Percentiles rank a stretch among this genome's conserved stretches.
phyloP scores from a whole-genome alignment of 2,113 vertebrate species.

The Caranx ignobilis region DNA sequence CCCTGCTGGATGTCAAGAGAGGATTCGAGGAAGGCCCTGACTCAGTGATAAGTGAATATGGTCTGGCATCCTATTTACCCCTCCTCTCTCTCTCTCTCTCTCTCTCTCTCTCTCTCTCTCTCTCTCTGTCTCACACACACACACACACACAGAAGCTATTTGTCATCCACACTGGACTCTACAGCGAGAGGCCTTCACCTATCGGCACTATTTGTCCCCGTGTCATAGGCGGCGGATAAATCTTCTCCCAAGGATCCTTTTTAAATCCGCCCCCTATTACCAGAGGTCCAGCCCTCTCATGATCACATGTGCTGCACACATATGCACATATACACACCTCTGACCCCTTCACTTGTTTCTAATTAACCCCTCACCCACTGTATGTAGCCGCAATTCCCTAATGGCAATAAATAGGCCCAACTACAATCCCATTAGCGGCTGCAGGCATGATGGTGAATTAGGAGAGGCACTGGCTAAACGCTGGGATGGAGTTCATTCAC shows the following conservation, averaged over 20 bases:
- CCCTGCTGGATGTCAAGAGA: slow-evolving; percentile 86
- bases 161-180: slow-evolving; percentile 78
- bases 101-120: slow-evolving; percentile 6
- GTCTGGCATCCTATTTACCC: slow-evolving; percentile 91
- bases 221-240: slow-evolving; percentile 95
- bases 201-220: slow-evolving; percentile 93
- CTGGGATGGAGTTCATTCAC: slow-evolving; percentile 25
- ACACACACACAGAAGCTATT: slow-evolving; percentile 58
- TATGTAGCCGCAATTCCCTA: slow-evolving; percentile 83
- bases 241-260: slow-evolving; percentile 90
- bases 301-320: slow-evolving; percentile 82
- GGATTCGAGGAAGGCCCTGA: slow-evolving; percentile 59
- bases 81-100: slow-evolving; percentile 81
- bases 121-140: slow-evolving; percentile 6
- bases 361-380: slow-evolving; percentile 95
- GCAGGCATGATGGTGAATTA: slow-evolving; percentile 70
- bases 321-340: slow-evolving; percentile 54
- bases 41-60: slow-evolving; percentile 93
- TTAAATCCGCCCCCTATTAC: slow-evolving; percentile 89
- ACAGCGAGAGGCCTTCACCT: slow-evolving; percentile 92
- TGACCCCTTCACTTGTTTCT: slow-evolving; percentile 92
- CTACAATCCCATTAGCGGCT: slow-evolving; percentile 87
- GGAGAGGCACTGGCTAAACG: slow-evolving; percentile 57
- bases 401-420: slow-evolving; percentile 89
- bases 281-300: slow-evolving; percentile 86